These are phyloP conservation scores for Danaus melanippus DNA, from an alignment of 1,140 invertebrate genomes.

Conservation along the genomic window DNA sequence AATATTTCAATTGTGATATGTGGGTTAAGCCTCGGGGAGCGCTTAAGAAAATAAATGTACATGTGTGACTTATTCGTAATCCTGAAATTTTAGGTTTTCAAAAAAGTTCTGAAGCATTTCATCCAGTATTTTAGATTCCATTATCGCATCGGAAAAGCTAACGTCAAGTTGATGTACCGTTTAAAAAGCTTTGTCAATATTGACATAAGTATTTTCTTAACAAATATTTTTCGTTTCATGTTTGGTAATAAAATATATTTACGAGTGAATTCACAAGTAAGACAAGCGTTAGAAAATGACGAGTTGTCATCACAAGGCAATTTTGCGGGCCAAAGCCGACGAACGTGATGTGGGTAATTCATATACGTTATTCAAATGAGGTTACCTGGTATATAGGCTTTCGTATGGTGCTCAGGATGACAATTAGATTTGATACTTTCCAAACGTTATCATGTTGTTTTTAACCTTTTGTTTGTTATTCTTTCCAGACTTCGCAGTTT, in stretches of 20 bases:
- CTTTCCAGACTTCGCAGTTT: conserved; percentile 1
- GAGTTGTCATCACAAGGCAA: conserved; percentile 7
- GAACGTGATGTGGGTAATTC: conserved; percentile 31
- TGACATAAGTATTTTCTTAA: not conserved
- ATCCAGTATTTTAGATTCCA: too few species aligned
- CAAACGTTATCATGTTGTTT: conserved; percentile 21
- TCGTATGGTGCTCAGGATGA: conserved; percentile 10
- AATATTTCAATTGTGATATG: too few species aligned
- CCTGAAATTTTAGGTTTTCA: too few species aligned
- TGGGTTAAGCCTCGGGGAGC: too few species aligned
- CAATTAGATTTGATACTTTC: conserved; percentile 19
- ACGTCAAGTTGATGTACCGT: not conserved
- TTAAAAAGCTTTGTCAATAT: conserved; percentile 1
- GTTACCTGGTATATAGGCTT: conserved; percentile 21
- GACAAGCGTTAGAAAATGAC: too few species aligned
- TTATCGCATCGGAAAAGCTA: not conserved
- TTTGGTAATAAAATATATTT: too few species aligned
- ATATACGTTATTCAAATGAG: conserved; percentile 33
- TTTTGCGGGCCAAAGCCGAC: conserved; percentile 13
- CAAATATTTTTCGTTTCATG: too few species aligned
- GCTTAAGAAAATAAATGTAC: too few species aligned
- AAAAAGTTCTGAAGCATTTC: too few species aligned
- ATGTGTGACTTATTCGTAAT: too few species aligned
- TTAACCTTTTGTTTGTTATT: conserved; percentile 11
- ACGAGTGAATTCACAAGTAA: too few species aligned